Conservation (phyloP, 2,888 invertebrate species). For the Dysmachus trigonus region DNA sequence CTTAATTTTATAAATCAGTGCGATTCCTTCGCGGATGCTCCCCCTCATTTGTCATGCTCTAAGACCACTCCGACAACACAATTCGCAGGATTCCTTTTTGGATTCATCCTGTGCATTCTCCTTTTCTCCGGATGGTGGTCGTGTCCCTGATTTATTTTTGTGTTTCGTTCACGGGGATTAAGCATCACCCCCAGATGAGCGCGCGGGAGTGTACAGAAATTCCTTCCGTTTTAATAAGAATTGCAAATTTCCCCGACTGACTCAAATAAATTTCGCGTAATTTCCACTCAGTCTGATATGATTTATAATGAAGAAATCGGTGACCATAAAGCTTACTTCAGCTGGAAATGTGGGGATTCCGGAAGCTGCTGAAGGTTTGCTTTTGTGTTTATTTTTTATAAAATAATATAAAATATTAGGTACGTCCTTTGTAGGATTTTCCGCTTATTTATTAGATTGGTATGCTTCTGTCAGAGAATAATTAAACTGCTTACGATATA, state of each 20-base stretch:
- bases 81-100: neutral
- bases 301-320: neutral
- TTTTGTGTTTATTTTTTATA: neutral
- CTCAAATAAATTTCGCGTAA: neutral
- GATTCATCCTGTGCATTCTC: neutral
- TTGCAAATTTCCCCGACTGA: neutral
- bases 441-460: neutral
- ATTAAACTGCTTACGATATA: neutral
- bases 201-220: neutral
- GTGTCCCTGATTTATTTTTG: constrained; percentile 14
- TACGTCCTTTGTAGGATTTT: neutral
- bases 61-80: neutral
- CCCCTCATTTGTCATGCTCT: constrained; percentile 14
- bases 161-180: neutral
- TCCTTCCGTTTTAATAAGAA: neutral
- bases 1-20: constrained; percentile 14
- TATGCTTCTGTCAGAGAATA: too few species aligned
- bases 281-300: neutral
- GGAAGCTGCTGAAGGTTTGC: neutral
- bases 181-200: neutral
- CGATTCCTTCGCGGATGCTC: constrained; percentile 1
- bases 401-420: neutral
- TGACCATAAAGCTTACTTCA: neutral
- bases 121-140: neutral
- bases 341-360: neutral